Evolutionary conservation across 2,113 vertebrate genomes (phyloP).

Genomic region (Rhea pennata): DNA sequence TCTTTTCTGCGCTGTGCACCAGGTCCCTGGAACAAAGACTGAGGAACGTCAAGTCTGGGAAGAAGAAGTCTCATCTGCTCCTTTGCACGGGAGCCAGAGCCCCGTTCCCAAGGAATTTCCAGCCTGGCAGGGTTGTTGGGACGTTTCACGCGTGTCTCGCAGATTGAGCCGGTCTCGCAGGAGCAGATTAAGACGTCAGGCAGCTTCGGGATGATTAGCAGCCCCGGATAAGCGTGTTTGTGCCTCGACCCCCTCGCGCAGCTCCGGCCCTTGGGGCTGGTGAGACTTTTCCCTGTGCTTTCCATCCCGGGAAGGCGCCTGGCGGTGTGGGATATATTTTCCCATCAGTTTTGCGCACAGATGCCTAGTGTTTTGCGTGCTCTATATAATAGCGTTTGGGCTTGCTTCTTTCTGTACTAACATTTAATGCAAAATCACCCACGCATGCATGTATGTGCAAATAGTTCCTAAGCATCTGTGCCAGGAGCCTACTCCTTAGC

Average conservation of each 20-base stretch:
- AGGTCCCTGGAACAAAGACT: rapidly evolving
- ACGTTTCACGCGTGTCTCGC: background rate
- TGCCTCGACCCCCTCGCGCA: background rate
- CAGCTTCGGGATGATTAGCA: rapidly evolving
- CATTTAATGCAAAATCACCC: background rate
- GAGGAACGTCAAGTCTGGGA: background rate
- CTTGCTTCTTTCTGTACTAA: background rate
- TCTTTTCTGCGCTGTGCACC: background rate
- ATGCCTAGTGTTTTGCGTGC: background rate
- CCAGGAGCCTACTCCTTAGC: background rate
- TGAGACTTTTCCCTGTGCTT: background rate
- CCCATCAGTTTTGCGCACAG: background rate
- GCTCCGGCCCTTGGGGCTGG: background rate
- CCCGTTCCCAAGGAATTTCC: background rate
- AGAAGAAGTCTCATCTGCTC: background rate
- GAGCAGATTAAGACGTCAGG: background rate
- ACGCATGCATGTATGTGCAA: rapidly evolving
- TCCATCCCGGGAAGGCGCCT: background rate
- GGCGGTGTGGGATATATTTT: background rate
- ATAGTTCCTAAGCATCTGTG: background rate
- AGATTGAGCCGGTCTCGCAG: background rate
- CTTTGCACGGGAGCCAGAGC: background rate
- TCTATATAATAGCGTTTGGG: background rate
- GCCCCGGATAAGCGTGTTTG: no score
- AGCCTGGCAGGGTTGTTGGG: background rate